A percentile compares a stretch with the other conserved stretches of the same genome.
Conservation (phyloP, 37 sponge, comb jelly and placozoan species). For the Dysidea cf. avara region DNA sequence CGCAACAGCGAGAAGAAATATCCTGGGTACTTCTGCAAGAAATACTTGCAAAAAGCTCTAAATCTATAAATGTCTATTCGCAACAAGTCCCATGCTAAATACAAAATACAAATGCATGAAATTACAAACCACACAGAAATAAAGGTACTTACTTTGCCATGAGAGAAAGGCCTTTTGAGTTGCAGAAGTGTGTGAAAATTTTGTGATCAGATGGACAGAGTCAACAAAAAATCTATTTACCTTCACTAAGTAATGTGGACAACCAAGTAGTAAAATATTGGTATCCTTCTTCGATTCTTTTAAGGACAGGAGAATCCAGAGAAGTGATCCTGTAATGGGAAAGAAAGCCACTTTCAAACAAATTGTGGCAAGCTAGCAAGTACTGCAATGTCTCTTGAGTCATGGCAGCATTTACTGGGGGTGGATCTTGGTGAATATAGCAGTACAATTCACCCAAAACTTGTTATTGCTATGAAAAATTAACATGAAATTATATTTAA, state of each 20-base stretch:
- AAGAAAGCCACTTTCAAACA: slow-evolving; percentile 15
- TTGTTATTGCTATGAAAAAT: slow-evolving; percentile 5
- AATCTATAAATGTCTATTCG: slow-evolving; percentile 7
- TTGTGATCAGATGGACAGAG: no score
- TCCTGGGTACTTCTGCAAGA: slow-evolving; percentile 10
- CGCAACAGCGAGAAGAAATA: slow-evolving; percentile 10
- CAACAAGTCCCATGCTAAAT: slow-evolving; percentile 17
- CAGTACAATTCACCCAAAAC: not conserved
- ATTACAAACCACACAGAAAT: no score
- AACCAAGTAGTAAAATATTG: not conserved
- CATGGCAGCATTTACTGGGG: not conserved
- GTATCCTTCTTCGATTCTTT: not conserved
- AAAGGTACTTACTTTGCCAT: slow-evolving; percentile 28
- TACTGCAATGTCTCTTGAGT: not conserved
- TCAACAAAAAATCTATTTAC: no score
- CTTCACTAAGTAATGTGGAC: no score
- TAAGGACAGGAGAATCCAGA: not conserved
- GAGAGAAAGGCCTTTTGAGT: slow-evolving; percentile 8
- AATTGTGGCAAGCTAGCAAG: not conserved
- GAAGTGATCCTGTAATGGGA: not conserved
- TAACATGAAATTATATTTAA: not conserved
- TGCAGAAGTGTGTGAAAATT: not conserved
- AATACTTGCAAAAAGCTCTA: slow-evolving; percentile 4
- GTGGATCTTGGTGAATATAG: not conserved
- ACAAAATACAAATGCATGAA: no score